Percentiles rank a stretch among this genome's conserved stretches.
Evolutionary conservation across 2,113 vertebrate species (phyloP).

Genomic region (Rhagologus leucostigma): DNA sequence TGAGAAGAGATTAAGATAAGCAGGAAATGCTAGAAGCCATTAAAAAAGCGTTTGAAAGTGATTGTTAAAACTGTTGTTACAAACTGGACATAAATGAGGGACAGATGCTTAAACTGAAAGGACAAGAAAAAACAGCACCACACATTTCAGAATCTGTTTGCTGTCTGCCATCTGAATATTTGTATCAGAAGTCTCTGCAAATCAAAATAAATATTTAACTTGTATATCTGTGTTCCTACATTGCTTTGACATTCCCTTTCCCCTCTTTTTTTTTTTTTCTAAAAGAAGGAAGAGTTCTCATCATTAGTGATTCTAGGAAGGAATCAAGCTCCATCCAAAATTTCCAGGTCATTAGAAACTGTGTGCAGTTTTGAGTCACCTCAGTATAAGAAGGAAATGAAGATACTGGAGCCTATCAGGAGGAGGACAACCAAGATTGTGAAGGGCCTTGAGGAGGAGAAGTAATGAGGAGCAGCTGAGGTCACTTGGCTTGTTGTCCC

Average conservation of each 20-base stretch:
- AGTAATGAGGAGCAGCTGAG: background rate
- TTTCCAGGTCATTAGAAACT: background rate
- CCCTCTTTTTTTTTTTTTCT: background rate
- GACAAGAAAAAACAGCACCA: background rate
- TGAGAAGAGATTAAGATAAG: background rate
- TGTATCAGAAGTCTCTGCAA: constrained; percentile 14
- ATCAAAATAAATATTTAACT: constrained; percentile 33
- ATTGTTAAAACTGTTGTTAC: background rate
- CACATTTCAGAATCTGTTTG: background rate
- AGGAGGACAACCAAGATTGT: background rate
- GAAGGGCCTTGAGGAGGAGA: background rate
- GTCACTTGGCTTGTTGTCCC: background rate
- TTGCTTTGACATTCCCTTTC: background rate
- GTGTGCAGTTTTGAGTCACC: background rate
- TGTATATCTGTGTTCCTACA: background rate
- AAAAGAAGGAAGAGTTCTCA: background rate
- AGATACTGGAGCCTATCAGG: background rate
- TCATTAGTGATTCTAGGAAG: background rate
- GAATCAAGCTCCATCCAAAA: background rate
- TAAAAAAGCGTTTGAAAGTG: background rate
- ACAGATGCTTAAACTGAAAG: background rate
- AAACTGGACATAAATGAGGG: background rate
- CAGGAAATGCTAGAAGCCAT: background rate
- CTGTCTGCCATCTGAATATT: background rate
- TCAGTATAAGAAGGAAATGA: background rate